Evolutionary conservation across 2,797 vertebrate species (phyloP).

Genomic region (Melanotaenia boesemani): DNA sequence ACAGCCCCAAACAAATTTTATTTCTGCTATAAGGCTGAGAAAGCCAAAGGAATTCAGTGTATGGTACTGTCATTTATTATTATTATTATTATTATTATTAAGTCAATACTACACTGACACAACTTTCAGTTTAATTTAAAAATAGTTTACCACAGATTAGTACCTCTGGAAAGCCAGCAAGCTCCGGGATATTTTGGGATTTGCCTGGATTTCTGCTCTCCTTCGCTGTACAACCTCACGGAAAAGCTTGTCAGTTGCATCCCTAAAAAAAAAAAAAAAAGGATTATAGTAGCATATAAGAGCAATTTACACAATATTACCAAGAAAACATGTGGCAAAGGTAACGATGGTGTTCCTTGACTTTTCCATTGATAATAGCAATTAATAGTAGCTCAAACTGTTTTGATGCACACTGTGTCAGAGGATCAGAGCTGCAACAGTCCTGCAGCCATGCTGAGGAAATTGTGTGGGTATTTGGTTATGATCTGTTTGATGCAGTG

Average conservation of each 20-base stretch:
- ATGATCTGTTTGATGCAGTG: neutral
- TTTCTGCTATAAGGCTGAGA: neutral
- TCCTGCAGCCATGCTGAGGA: neutral
- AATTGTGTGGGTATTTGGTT: neutral
- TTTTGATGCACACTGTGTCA: neutral
- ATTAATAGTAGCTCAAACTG: neutral
- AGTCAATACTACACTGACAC: neutral
- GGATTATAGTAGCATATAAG: neutral
- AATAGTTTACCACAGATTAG: neutral
- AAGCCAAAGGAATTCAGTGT: neutral
- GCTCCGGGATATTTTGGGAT: constrained; percentile 81
- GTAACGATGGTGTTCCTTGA: neutral
- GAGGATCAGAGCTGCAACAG: neutral
- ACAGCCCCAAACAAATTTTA: neutral
- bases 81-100: neutral
- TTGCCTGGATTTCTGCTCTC: constrained; percentile 85
- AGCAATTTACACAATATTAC: neutral
- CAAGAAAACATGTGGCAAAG: neutral
- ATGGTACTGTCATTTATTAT: neutral
- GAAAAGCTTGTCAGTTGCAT: constrained; percentile 92
- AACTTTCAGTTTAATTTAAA: neutral
- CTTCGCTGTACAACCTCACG: constrained; percentile 84
- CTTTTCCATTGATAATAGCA: neutral
- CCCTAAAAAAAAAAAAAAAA: constrained; percentile 74
- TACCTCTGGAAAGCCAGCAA: constrained; percentile 90